Base-by-base conservation (phyloP, 2,888 invertebrate species). In the Parnassius apollo region DNA sequence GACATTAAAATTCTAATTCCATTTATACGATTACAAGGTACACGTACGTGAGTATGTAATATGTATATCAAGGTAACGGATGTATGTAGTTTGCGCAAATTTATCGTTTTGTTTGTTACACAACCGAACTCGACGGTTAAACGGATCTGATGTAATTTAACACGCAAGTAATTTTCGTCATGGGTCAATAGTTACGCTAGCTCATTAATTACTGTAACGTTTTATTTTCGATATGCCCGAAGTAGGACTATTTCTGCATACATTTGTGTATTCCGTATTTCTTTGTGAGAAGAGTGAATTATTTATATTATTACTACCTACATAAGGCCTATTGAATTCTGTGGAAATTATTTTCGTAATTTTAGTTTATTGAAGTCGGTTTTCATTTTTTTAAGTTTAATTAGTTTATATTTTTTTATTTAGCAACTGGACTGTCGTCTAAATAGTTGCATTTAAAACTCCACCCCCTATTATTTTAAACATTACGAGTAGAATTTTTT, bases 41-140 rank as follows among this genome's bases (percentile, higher is more conserved):
- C 18, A 18, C 10, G 44, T 44, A 18, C 8, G 13, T 57, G 11
- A 9, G 9, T 42, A 42, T 49, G 11, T 7, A 18, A 42, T 57
- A 18, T 50, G 46, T 18, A n/a, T 48, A 53, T 44, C 57, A 57
- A 62, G 42, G 42, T 46, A 48, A 53, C 57, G 48, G 57, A 53
- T 51, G 25, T 45, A 46, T 9, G 25, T 45, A 46, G 12, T 57
- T 57, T 49, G 45, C 22, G 50, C 44, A 44, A 62, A 58, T 54
- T 58, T 57, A 61, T 61, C 18, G 62, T 44, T 58, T 58, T 58
- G 57, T 62, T 62, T 58, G 44, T 58, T 49, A 46, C 57, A 51
- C 45, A 61, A 61, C 51, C 25, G 45, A 22, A 18, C 50, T 12
- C 22, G 22, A 25, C 57, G 54, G 54, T 62, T 42, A 48, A 58